phyloP scores from a whole-genome alignment of 2,888 invertebrate species.

The Tenthredo scrophulariae region DNA sequence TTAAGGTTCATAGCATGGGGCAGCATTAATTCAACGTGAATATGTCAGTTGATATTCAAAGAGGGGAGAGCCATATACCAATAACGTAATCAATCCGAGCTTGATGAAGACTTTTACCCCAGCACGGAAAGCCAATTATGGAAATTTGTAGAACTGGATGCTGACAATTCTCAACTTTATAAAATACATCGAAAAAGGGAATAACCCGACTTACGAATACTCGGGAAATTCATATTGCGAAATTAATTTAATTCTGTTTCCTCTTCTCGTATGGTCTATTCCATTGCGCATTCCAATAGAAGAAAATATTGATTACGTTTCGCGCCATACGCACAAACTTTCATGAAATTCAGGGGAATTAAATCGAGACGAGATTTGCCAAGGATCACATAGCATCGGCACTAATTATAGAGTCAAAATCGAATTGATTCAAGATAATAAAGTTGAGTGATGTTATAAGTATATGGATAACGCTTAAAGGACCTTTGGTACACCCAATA shows the following conservation, averaged over 20 bases:
- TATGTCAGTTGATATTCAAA: conserved; percentile 1
- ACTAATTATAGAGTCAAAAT: background rate
- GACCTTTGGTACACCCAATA: background rate
- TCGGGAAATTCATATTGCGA: background rate
- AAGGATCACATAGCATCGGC: background rate
- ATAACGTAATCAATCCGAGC: background rate
- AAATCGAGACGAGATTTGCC: background rate
- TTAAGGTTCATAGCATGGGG: background rate
- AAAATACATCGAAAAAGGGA: background rate
- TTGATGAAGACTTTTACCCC: conserved; percentile 6
- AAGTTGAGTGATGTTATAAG: background rate
- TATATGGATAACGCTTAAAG: background rate
- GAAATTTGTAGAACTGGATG: background rate
- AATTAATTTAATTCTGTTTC: background rate
- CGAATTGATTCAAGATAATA: background rate
- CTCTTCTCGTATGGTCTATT: background rate
- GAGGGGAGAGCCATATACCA: background rate
- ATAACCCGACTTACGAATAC: background rate
- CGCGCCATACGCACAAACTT: background rate
- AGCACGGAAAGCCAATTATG: background rate
- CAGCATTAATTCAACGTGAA: background rate
- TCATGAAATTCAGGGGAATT: background rate
- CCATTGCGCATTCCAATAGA: background rate
- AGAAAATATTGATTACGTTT: background rate
- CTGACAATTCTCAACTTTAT: background rate